Evolutionary conservation across 2,888 invertebrate species (phyloP).

Genomic region (Camptogramma bilineatum): DNA sequence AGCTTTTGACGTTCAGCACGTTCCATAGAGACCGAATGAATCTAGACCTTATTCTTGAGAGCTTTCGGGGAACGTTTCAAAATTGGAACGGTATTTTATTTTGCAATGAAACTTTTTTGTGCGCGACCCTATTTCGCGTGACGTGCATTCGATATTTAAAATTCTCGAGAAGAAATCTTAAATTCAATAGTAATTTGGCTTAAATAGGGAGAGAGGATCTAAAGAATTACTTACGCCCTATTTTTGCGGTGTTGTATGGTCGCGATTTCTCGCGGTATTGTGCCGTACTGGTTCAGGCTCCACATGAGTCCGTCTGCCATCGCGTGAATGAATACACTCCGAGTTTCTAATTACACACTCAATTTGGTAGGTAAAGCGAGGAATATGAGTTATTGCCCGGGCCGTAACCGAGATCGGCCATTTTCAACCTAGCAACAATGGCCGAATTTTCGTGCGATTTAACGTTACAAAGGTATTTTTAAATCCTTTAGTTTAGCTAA

Average conservation of each 20-base stretch:
- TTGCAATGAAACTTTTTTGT: conserved; percentile 59
- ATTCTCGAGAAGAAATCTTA: conserved; percentile 76
- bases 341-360: conserved; percentile 83
- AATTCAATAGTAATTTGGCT: conserved; percentile 83
- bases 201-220: conserved; percentile 70
- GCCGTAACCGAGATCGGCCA: conserved; percentile 76
- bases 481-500: conserved; percentile 66
- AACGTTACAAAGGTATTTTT: conserved; percentile 66
- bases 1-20: conserved; percentile 63
- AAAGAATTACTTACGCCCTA: conserved; percentile 71
- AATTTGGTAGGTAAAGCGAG: conserved; percentile 78
- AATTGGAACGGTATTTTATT: conserved; percentile 46
- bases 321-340: conserved; percentile 67
- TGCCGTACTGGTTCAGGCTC: conserved; percentile 77
- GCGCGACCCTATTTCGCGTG: conserved; percentile 59
- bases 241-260: conserved; percentile 83
- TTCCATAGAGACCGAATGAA: conserved; percentile 58
- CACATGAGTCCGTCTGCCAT: conserved; percentile 74
- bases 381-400: conserved; percentile 78
- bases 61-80: conserved; percentile 57
- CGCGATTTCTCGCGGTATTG: conserved; percentile 79
- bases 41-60: conserved; percentile 70
- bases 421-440: conserved; percentile 69
- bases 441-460: conserved; percentile 59
- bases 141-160: conserved; percentile 76